Base-by-base conservation (phyloP, 1,140 invertebrate genomes). In the Steinernema khuongi region DNA sequence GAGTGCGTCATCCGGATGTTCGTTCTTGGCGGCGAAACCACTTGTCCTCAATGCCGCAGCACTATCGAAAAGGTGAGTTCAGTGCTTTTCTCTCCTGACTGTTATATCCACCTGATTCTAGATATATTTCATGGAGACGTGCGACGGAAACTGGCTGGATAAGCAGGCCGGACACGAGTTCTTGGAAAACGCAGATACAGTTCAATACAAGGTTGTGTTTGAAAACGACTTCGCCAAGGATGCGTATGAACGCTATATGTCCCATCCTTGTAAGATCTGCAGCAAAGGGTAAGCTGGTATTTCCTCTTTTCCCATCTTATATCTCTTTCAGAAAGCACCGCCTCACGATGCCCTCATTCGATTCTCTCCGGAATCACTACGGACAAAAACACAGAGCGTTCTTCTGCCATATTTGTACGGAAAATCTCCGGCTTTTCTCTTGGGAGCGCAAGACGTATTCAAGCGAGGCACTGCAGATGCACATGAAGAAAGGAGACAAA, bases 391-490 rank as follows among this genome's bases (percentile, higher is more conserved):
- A 82, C 44, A 41, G 78, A 2, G 73, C 75, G 7, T 74, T 75
- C 2, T 82, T 82, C 32, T 82, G 81, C 67, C 75, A 77, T 14
- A 79, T 84, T 67, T 82, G 81, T 60, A 73, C 68, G 29, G 81
- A 83, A 7, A 81, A 84, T 76, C 32, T 82, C 68, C 79, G 81
- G 43, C 72, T 81, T 1, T 77, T 77, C 44, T 76, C 74, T 22
- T 67, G 82, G 32, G 80, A 81, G 41, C 50, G 81, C 19, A 77
- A 76, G 26, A 77, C 75, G 7, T 83, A 83, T 69, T 78, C 71
- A 17, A 71, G 79, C 31, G 71, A 80, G 14, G 31, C 69, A 31
- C 71, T 81, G 7, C 79, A 78, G 33, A 68, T 67, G 31, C 80
- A 81, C 36, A 83, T 81, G 74, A 71, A 72, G 33, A 70, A 68